Conservation (phyloP, 1,140 invertebrate genomes). For the Eubasilissa regina region DNA sequence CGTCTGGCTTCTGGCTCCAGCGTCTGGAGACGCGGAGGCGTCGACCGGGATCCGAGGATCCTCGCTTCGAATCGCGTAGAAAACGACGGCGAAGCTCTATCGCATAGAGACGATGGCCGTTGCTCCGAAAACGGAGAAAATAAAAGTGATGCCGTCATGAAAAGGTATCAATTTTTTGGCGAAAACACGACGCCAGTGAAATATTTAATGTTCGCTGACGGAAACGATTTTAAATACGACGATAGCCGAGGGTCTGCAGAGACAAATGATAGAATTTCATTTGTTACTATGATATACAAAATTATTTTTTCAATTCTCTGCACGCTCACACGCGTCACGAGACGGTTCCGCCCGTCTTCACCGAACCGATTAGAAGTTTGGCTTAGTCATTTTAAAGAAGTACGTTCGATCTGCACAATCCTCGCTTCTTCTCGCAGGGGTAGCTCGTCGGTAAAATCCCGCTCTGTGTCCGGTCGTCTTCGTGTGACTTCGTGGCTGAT, state of each 20-base stretch:
- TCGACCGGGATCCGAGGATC: background rate
- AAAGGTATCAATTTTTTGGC: too few species aligned
- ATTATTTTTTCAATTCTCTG: background rate
- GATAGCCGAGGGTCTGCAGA: constrained; percentile 26
- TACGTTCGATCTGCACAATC: background rate
- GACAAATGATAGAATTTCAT: constrained; percentile 3
- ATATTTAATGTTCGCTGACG: constrained; percentile 8
- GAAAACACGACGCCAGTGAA: background rate
- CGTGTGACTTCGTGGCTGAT: constrained; percentile 28
- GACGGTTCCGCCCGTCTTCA: background rate
- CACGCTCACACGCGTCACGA: background rate
- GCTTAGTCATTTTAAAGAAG: constrained; percentile 30
- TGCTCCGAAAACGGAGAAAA: too few species aligned
- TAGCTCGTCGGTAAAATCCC: background rate
- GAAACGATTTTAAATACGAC: constrained; percentile 48
- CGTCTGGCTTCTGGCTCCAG: constrained; percentile 42
- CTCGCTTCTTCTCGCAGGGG: background rate
- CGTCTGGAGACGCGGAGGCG: constrained; percentile 33
- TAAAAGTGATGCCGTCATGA: too few species aligned
- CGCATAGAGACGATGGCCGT: background rate
- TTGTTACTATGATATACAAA: constrained; percentile 24
- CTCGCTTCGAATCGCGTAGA: background rate
- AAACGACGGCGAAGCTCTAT: background rate
- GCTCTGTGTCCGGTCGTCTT: background rate
- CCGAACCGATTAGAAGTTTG: background rate